A percentile compares a stretch with the other conserved stretches of the same genome.
Conservation (phyloP, 1,140 invertebrate species). For the Eufriesea mexicana region DNA sequence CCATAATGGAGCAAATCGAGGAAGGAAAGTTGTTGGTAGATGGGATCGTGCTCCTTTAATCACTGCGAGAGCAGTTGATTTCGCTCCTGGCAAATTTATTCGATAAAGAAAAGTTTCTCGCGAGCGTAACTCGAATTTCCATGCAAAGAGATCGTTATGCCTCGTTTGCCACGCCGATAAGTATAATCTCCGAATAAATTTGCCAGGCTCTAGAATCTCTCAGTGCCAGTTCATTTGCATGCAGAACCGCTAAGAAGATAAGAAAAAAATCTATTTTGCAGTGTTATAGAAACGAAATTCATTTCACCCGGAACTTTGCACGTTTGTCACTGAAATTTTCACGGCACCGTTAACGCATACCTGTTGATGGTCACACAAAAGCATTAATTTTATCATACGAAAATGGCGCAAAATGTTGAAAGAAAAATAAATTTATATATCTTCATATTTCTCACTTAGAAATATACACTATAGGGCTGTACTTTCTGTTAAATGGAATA, state of each 20-base stretch:
- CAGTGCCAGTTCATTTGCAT: slow-evolving; percentile 55
- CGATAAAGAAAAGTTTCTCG: slow-evolving; percentile 1
- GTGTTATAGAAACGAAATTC: slow-evolving; percentile 52
- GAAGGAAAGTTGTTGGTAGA: not conserved
- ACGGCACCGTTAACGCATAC: slow-evolving; percentile 60
- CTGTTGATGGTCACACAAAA: slow-evolving; percentile 52
- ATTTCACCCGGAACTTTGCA: slow-evolving; percentile 58
- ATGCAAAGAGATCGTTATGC: slow-evolving; percentile 3
- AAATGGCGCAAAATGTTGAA: not conserved
- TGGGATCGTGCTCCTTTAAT: slow-evolving; percentile 34
- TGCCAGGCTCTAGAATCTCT: slow-evolving; percentile 27
- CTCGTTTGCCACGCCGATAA: not conserved
- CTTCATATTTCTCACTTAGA: not conserved
- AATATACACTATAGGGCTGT: not conserved
- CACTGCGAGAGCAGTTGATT: slow-evolving; percentile 35
- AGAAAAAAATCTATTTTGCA: slow-evolving; percentile 31
- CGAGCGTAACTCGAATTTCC: not conserved
- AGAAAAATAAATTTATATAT: not conserved
- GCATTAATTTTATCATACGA: slow-evolving; percentile 44
- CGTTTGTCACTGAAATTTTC: slow-evolving; percentile 61
- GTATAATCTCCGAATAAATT: slow-evolving; percentile 36
- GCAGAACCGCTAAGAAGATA: slow-evolving; percentile 47
- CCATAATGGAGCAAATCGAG: too few species aligned
- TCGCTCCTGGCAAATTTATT: slow-evolving; percentile 33
- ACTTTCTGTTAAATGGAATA: not conserved